Evolutionary conservation across 1,140 invertebrate species (phyloP), one percentile per base, ranked within the genome.

Genomic region (Rhagoletis zephyria): DNA sequence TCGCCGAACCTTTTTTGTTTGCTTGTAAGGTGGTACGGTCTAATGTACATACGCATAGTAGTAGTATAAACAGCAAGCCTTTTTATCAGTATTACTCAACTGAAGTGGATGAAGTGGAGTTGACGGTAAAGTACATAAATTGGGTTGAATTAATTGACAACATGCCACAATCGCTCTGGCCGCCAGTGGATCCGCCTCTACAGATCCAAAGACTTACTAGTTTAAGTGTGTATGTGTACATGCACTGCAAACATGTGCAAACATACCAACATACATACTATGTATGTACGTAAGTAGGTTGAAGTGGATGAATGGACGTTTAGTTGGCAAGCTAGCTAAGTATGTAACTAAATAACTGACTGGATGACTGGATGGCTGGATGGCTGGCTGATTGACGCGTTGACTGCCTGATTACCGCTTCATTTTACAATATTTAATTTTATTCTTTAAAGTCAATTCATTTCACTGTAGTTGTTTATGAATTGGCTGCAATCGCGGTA

Each of bases 121-220:
- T 81, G 48, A 56, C n/a, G 74, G 48, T 30, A 16, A 48, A 81
- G 48, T 81, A 81, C 74, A n/a, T 81, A 81, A 81, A 81, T 81
- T 81, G 74, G 74, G 74, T 81, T 81, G 74, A 81, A 81, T 81
- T 81, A 81, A 81, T 81, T 81, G 74, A 81, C 74, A 81, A 81
- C 70, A 77, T 77, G 70, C 40, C 70, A 77, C 70, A 77, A 77
- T n/a, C 45, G 70, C 70, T 30, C 30, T 30, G 30, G 30, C 30
- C 45, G 45, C n/a, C 70, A n/a, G 65, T 40, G 65, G 19, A 70
- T 30, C 65, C 65, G 65, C 40, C 65, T 14, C 10, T 42, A 14
- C 12, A 19, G 4, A 74, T 14, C 42, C 45, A 48, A 74, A 48
- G 5, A 30, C 70, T 48, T 74, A n/a, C 0, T 64, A 9, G 30